Percentiles rank a stretch among this genome's conserved stretches.
phyloP scores from a whole-genome alignment of 2,113 vertebrate species.

The Microcebus murinus region DNA sequence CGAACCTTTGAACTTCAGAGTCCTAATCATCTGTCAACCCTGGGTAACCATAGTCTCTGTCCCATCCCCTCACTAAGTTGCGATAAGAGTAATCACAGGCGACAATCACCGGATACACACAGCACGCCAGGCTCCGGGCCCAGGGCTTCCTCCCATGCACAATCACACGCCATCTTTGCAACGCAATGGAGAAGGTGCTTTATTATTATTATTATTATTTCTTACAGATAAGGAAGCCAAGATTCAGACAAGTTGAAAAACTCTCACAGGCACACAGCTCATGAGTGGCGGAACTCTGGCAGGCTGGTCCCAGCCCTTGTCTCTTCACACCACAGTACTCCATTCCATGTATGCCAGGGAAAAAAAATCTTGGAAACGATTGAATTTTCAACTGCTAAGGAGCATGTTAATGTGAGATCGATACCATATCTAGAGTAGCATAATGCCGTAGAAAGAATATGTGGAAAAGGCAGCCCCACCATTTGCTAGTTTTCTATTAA shows the following conservation, averaged over 20 bases:
- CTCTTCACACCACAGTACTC: not conserved
- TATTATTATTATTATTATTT: not conserved
- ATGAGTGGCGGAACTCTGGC: not conserved
- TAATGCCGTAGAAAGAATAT: not conserved
- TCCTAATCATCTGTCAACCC: not conserved
- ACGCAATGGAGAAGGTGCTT: rapidly evolving
- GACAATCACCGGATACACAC: not conserved
- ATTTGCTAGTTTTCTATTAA: not conserved
- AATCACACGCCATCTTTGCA: not conserved
- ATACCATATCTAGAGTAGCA: not conserved
- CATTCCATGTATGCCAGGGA: not conserved
- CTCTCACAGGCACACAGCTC: not conserved
- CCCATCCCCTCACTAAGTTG: not conserved
- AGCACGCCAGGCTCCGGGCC: rapidly evolving
- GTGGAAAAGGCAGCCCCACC: not conserved
- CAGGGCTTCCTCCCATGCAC: not conserved
- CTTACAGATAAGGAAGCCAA: not conserved
- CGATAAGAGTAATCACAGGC: not conserved
- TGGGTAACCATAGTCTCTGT: not conserved
- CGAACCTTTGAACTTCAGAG: not conserved
- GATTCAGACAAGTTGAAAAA: not conserved
- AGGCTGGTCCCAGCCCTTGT: not conserved
- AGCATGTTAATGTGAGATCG: not conserved
- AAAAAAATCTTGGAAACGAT: not conserved
- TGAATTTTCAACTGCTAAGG: not conserved